Evolutionary conservation across 2,113 vertebrate genomes (phyloP), one percentile per base, ranked within the genome.

Genomic region (Festucalex cinctus): DNA sequence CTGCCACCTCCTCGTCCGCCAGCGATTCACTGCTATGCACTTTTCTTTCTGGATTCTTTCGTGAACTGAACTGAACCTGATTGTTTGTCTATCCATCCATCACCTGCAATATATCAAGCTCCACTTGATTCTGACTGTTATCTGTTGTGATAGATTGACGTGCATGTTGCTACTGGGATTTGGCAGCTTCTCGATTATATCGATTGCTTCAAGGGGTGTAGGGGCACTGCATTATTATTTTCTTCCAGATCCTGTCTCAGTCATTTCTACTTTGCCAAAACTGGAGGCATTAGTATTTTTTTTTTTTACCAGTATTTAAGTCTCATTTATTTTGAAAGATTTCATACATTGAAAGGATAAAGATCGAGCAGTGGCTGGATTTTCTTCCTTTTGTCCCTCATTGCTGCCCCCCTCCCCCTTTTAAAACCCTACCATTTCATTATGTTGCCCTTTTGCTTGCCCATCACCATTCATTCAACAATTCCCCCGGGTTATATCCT

Each of bases 41-140:
- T 56, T 71, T 74, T 77, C 37, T 68, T 19, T 70, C 59, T 65
- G 17, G 20, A 62, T 51, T 24, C 39, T 72, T 57, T 63, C 44
- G 63, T 60, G 64, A 76, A 73, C 81, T 53, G 43, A 61, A 69
- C 63, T 72, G 63, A 74, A 51, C 75, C 68, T 74, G 60, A 69
- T 77, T 81, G 73, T 79, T 79, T 75, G 64, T 80, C 74, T 80
- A 75, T 78, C 59, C 69, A 76, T 69, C 74, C 56, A 6, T 80
- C 80, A 80, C 60, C 67, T 77, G 60, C 63, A 68, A 59, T 80
- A 77, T 73, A 66, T 82, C 49, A 66, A 76, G 75, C 72, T 66
- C 49, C 36, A 3, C 57, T 77, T 41, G 6, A 76, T 76, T 83
- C 75, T 77, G 74, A 82, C 82, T 72, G 74, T 43, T 43, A 62